Base-by-base conservation (phyloP, 92 coral and sea anemone species). In the Phymanthus crucifer region DNA sequence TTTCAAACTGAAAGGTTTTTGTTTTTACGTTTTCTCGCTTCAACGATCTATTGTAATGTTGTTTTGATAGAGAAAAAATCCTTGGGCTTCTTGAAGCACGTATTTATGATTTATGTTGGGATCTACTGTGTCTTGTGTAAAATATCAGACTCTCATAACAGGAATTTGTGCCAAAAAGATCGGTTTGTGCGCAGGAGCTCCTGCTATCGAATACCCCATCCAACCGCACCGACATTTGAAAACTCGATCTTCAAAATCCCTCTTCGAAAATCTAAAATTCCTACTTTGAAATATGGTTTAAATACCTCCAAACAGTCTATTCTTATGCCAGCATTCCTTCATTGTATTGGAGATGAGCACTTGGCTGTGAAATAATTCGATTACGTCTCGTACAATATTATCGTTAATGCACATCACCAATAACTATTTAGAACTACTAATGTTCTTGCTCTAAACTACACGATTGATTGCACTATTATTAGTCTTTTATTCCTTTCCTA, bases 1-100 rank as follows among this genome's bases (percentile, higher is more conserved):
- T 61, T 27, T 27, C 68, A 61, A 61, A 61, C 29, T 61, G 68
- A 61, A 54, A 54, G 13, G 48, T 43, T 54, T 54, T 54, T 54
- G 10, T 61, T 61, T 61, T 61, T n/a, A 61, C 34, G 33, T 54
- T 54, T 26, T n/a, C 29, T 61, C 68, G 68, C 68, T 61, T 61
- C 33, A 61, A 61, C 68, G 34, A 29, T 29, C 33, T 29, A 24
- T 61, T 61, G 19, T 61, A 54, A 61, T 61, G 36, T 61, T 61
- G 33, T 61, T 61, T 61, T 61, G 68, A 24, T 61, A 6, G 26
- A 10, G 23, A 24, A 61, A 61, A 24, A 29, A 61, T 7, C 9
- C 0, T 33, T 61, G 2, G 68, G 35, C 34, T 5, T 27, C 18
- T 61, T 61, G 68, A 61, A 61, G 68, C 68, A 2, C 68, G 16